These are phyloP conservation scores for Catocala sponsa DNA, from an alignment of 2,888 invertebrate species.

Conservation along the genomic window DNA sequence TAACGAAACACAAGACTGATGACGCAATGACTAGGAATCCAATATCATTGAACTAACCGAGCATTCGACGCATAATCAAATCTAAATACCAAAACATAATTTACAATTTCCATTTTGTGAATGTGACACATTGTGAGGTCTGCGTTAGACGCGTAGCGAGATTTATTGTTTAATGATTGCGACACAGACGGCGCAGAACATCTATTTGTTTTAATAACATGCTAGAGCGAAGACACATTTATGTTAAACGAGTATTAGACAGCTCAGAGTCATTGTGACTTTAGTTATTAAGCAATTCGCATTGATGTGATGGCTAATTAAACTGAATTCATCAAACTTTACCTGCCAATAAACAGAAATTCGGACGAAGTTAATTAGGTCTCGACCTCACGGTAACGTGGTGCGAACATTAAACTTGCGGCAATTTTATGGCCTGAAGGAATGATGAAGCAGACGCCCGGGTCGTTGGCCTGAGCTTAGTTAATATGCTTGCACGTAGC, in stretches of 20 bases:
- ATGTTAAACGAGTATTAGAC: slow-evolving; percentile 17
- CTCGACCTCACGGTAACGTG: slow-evolving; percentile 44
- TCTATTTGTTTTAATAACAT: slow-evolving; percentile 79
- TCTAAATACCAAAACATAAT: slow-evolving; percentile 50
- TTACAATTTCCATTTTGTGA: slow-evolving; percentile 42
- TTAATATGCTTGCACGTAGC: slow-evolving; percentile 73
- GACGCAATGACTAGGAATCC: slow-evolving; percentile 49
- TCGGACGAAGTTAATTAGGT: slow-evolving; percentile 49
- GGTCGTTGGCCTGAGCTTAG: slow-evolving; percentile 74
- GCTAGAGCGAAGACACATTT: slow-evolving; percentile 60
- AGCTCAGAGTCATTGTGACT: slow-evolving; percentile 12
- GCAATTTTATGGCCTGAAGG: slow-evolving; percentile 63
- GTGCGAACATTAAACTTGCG: slow-evolving; percentile 52
- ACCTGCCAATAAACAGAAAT: slow-evolving; percentile 48
- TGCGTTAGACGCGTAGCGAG: slow-evolving; percentile 51
- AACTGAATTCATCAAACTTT: slow-evolving; percentile 42
- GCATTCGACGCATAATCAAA: slow-evolving; percentile 50
- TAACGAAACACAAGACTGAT: slow-evolving; percentile 47
- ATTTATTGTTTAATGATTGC: slow-evolving; percentile 79
- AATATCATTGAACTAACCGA: slow-evolving; percentile 43
- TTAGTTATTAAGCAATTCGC: slow-evolving; percentile 20
- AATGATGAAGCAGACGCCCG: slow-evolving; percentile 55
- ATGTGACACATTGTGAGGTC: slow-evolving; percentile 56
- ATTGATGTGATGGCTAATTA: slow-evolving; percentile 33
- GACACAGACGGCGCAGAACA: slow-evolving; percentile 61